These are phyloP conservation scores for Clarias magur DNA, from an alignment of 2,113 vertebrate genomes.

Conservation along the genomic window DNA sequence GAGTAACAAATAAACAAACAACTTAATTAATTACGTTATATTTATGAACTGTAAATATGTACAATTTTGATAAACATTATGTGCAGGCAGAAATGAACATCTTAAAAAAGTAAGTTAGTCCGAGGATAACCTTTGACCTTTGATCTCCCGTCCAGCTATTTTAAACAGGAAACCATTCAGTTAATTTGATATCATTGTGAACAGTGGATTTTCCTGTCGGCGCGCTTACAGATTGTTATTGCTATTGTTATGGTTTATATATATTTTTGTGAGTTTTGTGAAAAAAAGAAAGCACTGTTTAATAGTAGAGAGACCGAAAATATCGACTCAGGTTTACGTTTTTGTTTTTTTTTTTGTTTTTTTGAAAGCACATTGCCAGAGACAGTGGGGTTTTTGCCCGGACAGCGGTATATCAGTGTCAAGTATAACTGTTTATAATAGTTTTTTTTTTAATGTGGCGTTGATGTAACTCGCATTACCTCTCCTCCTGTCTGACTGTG, in stretches of 20 bases:
- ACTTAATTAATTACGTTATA: constrained; percentile 60
- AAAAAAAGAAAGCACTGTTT: constrained; percentile 68
- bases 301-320: constrained; percentile 67
- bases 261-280: constrained; percentile 59
- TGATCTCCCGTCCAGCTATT: constrained; percentile 52
- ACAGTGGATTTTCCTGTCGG: constrained; percentile 49
- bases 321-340: constrained; percentile 74
- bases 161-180: constrained; percentile 59
- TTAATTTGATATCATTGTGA: constrained; percentile 54
- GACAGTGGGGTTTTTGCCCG: constrained; percentile 56
- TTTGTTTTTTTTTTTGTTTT: constrained; percentile 49
- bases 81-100: constrained; percentile 33
- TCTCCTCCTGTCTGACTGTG: constrained; percentile 76
- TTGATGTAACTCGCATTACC: constrained; percentile 77
- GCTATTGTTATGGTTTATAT: constrained; percentile 69
- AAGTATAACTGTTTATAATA: constrained; percentile 63
- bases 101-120: constrained; percentile 21
- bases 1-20: background rate
- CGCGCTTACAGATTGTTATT: constrained; percentile 65
- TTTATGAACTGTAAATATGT: constrained; percentile 83
- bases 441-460: constrained; percentile 61
- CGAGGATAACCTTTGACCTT: constrained; percentile 40
- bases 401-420: constrained; percentile 68
- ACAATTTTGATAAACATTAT: constrained; percentile 60
- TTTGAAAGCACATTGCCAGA: constrained; percentile 72